Evolutionary conservation across 1,140 invertebrate species (phyloP).

Genomic region (Camponotus vicinus): DNA sequence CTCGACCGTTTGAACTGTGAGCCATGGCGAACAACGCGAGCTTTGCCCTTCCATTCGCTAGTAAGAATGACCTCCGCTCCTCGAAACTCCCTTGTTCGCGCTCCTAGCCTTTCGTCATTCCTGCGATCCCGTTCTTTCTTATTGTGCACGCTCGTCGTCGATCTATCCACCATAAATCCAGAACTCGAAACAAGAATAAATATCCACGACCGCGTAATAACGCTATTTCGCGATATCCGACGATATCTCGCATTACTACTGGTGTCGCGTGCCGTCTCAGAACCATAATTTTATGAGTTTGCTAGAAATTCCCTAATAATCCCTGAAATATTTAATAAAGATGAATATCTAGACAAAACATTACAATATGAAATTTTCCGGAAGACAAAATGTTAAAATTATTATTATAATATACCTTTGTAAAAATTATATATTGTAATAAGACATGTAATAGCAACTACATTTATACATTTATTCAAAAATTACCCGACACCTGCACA

Average conservation of each 20-base stretch:
- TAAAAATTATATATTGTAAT: not conserved
- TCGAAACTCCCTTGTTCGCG: conserved; percentile 19
- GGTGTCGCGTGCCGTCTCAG: not conserved
- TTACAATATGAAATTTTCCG: not conserved
- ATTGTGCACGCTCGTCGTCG: conserved; percentile 33
- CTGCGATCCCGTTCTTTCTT: conserved; percentile 37
- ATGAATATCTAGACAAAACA: not conserved
- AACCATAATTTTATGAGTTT: not conserved
- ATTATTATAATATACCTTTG: not conserved
- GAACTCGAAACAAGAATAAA: conserved; percentile 43
- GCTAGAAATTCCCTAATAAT: not conserved
- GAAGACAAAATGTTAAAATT: not conserved
- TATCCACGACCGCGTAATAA: conserved; percentile 55
- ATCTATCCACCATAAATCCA: conserved; percentile 22
- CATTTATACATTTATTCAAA: not conserved
- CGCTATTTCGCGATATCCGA: conserved; percentile 32
- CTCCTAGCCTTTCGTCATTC: conserved; percentile 38
- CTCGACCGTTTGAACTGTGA: conserved; percentile 72
- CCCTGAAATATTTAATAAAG: not conserved
- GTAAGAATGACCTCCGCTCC: conserved; percentile 58
- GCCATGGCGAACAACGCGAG: conserved; percentile 57
- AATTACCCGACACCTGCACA: not conserved
- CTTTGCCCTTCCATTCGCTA: conserved; percentile 55
- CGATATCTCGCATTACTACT: conserved; percentile 48
- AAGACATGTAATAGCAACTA: not conserved